phyloP scores from a whole-genome alignment of 2,888 invertebrate genomes.

The Sinhomidia bicolor region DNA sequence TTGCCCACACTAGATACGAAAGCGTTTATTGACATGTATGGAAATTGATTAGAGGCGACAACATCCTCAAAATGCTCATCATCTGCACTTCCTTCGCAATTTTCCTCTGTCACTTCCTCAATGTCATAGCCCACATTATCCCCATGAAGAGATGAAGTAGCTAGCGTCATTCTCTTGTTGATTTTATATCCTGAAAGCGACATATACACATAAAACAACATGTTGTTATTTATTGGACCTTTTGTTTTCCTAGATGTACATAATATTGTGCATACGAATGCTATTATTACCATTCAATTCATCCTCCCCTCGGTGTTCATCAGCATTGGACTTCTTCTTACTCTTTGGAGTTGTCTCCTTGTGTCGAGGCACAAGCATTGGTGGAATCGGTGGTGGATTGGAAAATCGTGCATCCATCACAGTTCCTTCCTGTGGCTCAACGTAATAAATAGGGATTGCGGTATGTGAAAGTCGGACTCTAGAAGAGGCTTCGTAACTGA shows the following conservation, averaged over 20 bases:
- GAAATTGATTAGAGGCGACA: background rate
- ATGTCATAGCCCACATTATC: slow-evolving; percentile 50
- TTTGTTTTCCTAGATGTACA: too few species aligned
- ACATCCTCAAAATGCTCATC: background rate
- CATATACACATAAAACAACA: background rate
- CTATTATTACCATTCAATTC: background rate
- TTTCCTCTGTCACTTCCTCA: slow-evolving; percentile 63
- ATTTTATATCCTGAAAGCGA: background rate
- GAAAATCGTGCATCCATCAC: slow-evolving; percentile 58
- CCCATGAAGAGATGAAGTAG: background rate
- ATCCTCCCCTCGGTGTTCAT: background rate
- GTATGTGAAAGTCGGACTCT: slow-evolving; percentile 66
- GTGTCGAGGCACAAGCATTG: background rate
- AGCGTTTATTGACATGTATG: background rate
- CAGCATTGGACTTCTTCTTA: too few species aligned
- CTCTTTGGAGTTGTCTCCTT: slow-evolving; percentile 49
- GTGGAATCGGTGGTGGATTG: slow-evolving; percentile 43
- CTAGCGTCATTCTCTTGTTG: background rate
- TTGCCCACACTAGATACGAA: background rate
- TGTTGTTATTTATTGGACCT: too few species aligned
- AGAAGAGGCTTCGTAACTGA: slow-evolving; percentile 69
- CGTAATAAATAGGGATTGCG: slow-evolving; percentile 60
- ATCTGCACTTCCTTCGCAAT: background rate
- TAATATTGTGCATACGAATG: too few species aligned
- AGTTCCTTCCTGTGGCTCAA: slow-evolving; percentile 70